Evolutionary conservation across 2,797 vertebrate genomes (phyloP).

Genomic region (Xenops minutus): DNA sequence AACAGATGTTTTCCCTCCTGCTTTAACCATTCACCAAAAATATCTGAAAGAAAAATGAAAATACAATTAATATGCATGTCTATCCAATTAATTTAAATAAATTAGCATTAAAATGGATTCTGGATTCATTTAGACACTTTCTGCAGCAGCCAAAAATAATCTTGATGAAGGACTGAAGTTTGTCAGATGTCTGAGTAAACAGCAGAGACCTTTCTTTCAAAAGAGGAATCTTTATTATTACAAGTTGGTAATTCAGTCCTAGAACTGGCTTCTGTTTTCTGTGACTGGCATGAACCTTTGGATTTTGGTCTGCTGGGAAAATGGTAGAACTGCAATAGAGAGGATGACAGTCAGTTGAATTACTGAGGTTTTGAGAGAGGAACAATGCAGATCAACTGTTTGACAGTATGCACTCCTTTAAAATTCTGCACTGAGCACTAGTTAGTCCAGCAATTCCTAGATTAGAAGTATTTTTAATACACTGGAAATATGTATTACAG

Average conservation of each 20-base stretch:
- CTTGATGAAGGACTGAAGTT: background rate
- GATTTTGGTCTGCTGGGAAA: background rate
- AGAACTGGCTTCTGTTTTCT: background rate
- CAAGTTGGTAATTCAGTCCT: background rate
- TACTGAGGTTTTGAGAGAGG: background rate
- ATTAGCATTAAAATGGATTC: constrained; percentile 14
- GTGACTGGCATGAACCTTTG: background rate
- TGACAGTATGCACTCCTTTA: background rate
- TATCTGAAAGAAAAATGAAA: background rate
- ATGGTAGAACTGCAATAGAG: background rate
- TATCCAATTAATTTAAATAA: constrained; percentile 37
- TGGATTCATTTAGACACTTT: constrained; percentile 8
- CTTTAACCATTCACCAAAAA: background rate
- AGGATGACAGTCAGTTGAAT: background rate
- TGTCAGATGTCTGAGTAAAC: background rate
- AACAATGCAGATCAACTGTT: background rate
- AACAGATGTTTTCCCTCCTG: constrained; percentile 6
- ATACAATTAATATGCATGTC: background rate
- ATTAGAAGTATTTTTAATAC: background rate
- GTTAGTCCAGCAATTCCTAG: background rate
- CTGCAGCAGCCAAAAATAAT: background rate
- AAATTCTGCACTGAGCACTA: background rate
- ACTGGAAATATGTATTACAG: background rate
- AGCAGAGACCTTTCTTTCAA: background rate
- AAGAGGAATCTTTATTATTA: background rate